Evolutionary conservation across 2,888 invertebrate species (phyloP).

Genomic region (Apamea crenata): DNA sequence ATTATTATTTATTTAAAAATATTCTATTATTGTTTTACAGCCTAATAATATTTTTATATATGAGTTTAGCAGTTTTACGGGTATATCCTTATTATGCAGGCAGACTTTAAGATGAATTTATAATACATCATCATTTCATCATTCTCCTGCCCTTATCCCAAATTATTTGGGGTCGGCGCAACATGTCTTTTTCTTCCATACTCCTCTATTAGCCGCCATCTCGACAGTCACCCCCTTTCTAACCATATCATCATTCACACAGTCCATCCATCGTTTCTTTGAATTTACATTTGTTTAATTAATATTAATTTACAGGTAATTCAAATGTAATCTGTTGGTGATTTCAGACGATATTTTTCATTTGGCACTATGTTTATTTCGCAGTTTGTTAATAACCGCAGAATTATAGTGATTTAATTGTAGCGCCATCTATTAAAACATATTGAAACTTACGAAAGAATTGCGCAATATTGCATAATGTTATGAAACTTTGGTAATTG

Average conservation of each 20-base stretch:
- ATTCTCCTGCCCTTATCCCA: no score
- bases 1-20: not conserved
- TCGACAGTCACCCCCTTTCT: no score
- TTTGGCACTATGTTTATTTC: not conserved
- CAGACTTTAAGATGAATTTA: not conserved
- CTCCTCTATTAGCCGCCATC: no score
- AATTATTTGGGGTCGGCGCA: no score
- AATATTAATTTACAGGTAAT: no score
- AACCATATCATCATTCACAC: no score
- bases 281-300: not conserved
- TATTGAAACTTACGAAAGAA: constrained; percentile 28
- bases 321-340: not conserved
- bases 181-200: no score
- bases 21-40: not conserved
- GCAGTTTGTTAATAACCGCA: no score
- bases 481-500: constrained; percentile 8
- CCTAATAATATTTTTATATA: no score
- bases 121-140: no score
- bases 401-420: accelerated
- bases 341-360: not conserved
- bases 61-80: not conserved
- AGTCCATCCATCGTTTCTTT: no score
- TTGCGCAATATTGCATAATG: constrained; percentile 35
- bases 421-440: constrained; percentile 38
- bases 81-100: not conserved